Base-by-base conservation (phyloP, 1,140 invertebrate genomes). In the Pteromalus puparum region DNA sequence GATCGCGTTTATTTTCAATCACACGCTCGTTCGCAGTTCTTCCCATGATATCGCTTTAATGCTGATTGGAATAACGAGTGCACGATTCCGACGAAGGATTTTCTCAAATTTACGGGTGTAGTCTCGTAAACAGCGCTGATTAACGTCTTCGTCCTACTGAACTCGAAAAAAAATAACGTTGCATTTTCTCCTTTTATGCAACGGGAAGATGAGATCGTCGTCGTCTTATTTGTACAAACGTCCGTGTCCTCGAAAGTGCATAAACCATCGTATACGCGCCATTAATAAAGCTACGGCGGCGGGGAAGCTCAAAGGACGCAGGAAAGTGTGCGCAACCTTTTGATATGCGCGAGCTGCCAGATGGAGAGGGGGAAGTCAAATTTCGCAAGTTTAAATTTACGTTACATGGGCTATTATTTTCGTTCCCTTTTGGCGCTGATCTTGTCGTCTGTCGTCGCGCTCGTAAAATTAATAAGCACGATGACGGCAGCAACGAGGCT, bases 381-480 rank as follows among this genome's bases (percentile, higher is more conserved):
- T 73, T 73, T 73, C 72, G 34, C 74, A 76, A 48, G 21, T 61
- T 21, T 12, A 74, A n/a, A 42, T 30, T n/a, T 0, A 10, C 4
- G 34, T 74, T 74, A 30, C 3, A 70, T 7, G 42, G 2, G 34
- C n/a, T n/a, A 24, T n/a, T 53, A 46, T 53, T 26, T 48, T n/a
- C 34, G 30, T 73, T 26, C 42, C n/a, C 9, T 48, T 76, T 76
- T 76, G 38, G 38, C 21, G 74, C 18, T 38, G 72, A 73, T 21
- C 72, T 34, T 53, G 48, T 53, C 48, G 53, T 74, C 72, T 30
- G 67, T 42, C 65, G 83, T 0, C 46, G 81, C 18, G 79, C 73
- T 75, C 85, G 77, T 89, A 87, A 88, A 89, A 90, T 90, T 90
- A 89, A 89, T 89, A 89, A 89, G 86, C 84, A 84, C 86, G 87